These are phyloP conservation scores for Brachionus asplanchnoidis DNA, from an alignment of 1,140 invertebrate species.

Conservation along the genomic window DNA sequence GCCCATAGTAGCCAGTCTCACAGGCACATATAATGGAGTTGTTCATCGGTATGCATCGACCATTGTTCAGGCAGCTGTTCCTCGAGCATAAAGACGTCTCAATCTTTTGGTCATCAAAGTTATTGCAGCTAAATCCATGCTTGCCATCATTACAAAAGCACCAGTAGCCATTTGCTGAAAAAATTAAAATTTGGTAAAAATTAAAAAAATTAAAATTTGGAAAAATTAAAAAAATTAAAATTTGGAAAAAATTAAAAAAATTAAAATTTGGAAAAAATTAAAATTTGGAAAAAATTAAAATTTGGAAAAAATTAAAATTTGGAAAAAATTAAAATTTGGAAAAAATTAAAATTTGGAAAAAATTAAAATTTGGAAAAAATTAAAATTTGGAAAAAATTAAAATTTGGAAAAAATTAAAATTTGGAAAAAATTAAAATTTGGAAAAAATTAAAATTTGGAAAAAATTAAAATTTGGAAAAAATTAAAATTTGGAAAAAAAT, in stretches of 20 bases:
- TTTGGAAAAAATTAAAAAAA: background rate
- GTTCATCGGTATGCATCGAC: constrained; percentile 29
- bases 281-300: background rate
- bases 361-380: background rate
- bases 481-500: background rate
- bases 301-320: background rate
- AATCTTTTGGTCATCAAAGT: background rate
- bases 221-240: background rate
- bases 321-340: background rate
- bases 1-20: constrained; percentile 1
- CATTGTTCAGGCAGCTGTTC: constrained; percentile 13
- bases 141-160: constrained; percentile 39
- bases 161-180: constrained; percentile 38
- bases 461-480: background rate
- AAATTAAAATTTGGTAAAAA: background rate
- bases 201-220: background rate
- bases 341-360: background rate
- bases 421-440: background rate
- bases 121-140: constrained; percentile 1
- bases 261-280: no score
- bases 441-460: background rate
- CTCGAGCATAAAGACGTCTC: background rate
- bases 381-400: background rate
- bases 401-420: background rate
- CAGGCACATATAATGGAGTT: constrained; percentile 38